Evolutionary conservation across 2,888 invertebrate species (phyloP), one percentile per base, ranked within the genome.

Genomic region (Embidobia sp.): DNA sequence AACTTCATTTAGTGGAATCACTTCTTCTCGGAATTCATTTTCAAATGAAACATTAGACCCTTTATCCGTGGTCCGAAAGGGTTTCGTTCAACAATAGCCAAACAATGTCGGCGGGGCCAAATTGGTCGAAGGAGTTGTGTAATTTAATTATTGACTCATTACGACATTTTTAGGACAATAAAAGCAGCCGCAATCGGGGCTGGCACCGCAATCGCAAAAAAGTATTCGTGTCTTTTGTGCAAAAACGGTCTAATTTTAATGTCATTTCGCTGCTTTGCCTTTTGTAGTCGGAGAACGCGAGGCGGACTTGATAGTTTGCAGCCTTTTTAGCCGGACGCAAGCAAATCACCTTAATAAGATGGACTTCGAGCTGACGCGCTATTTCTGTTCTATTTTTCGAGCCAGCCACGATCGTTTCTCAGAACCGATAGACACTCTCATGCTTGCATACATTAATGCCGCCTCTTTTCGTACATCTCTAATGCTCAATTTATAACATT

Each of bases 281-380:
- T 33, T 66, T 44, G 53, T 66, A 35, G 27, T 48, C 19, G 31
- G 27, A 3, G 29, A 27, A 27, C 19, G 27, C 40, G 27, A 26
- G 16, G 31, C 29, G 31, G 19, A 18, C 18, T n/a, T 37, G 10
- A 15, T 29, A 16, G 29, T 13, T 48, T 57, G 35, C 31, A 11
- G 48, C 19, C 42, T 42, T 57, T 67, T 57, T 46, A 15, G 13
- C 7, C 27, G 5, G 10, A 10, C 53, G 15, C 16, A 29, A 31
- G 40, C 57, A 67, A 67, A 67, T 67, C 55, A 37, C 49, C 55
- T 11, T 57, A 67, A 67, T 67, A 57, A 57, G 57, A 49, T 6
- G 49, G 57, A 67, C 49, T 40, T 35, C 49, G 46, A 35, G 27
- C 57, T 31, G 49, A 22, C 42, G 40, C 13, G 26, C 59, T 51